These are phyloP conservation scores for Percopsis omiscomaycus DNA, from an alignment of 2,797 vertebrate genomes.

Conservation along the genomic window DNA sequence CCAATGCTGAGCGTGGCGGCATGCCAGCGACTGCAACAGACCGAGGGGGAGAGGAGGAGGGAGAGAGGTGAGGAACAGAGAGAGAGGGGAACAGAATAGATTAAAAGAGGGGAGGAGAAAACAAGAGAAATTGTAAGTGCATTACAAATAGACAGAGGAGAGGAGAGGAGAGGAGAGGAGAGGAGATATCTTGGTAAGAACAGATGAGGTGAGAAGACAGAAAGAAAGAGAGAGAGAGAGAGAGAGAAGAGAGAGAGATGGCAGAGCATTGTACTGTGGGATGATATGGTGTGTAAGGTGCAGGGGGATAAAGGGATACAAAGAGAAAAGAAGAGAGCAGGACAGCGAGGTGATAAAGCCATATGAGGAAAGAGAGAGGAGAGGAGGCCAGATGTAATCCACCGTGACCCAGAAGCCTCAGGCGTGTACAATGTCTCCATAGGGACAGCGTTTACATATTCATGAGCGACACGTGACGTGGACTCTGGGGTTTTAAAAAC, in stretches of 20 bases:
- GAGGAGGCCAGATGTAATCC: slow-evolving; percentile 39
- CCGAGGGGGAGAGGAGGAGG: slow-evolving; percentile 7
- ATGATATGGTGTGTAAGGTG: too few species aligned
- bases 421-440: slow-evolving; percentile 39
- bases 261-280: too few species aligned
- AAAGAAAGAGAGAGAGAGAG: background rate
- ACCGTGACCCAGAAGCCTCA: slow-evolving; percentile 18
- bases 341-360: background rate
- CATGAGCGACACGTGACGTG: slow-evolving; percentile 20
- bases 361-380: background rate
- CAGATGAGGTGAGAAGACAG: background rate
- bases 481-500: slow-evolving; percentile 1
- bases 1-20: slow-evolving; percentile 37
- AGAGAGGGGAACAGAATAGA: background rate
- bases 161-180: background rate
- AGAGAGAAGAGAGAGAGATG: too few species aligned
- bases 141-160: background rate
- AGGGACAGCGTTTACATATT: slow-evolving; percentile 27
- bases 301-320: background rate
- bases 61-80: background rate
- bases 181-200: background rate
- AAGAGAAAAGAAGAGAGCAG: background rate
- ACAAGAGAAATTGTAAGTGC: background rate
- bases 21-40: slow-evolving; percentile 26
- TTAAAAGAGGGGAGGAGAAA: too few species aligned